Conservation (phyloP, 1,140 invertebrate species). For the Zaprionus taronus region DNA sequence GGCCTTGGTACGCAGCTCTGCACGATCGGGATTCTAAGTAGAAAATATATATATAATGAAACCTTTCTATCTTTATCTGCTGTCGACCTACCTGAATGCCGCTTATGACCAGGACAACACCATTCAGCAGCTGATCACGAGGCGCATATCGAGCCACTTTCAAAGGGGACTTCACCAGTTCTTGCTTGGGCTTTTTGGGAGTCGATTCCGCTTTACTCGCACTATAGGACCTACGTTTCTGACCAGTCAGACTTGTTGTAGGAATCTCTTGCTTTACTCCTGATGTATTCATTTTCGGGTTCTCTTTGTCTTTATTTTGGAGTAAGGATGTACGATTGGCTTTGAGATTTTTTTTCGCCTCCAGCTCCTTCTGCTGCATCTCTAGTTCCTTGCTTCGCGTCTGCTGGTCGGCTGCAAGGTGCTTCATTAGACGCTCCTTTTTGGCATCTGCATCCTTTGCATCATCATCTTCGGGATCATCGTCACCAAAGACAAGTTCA, state of each 20-base stretch:
- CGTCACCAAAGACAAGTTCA: constrained; percentile 85
- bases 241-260: background rate
- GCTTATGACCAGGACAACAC: constrained; percentile 92
- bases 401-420: constrained; percentile 85
- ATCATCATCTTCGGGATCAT: constrained; percentile 82
- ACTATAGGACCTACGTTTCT: constrained; percentile 51
- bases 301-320: constrained; percentile 24
- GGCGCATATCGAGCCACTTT: constrained; percentile 82
- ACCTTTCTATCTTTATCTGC: background rate
- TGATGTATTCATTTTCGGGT: constrained; percentile 2
- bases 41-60: background rate
- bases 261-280: background rate
- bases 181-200: constrained; percentile 52
- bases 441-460: constrained; percentile 40
- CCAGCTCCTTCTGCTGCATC: constrained; percentile 41
- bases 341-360: background rate
- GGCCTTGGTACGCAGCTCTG: constrained; percentile 88
- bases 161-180: background rate
- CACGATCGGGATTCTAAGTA: constrained; percentile 90
- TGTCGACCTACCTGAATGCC: constrained; percentile 87
- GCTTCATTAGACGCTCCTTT: constrained; percentile 74
- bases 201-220: constrained; percentile 29
- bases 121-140: constrained; percentile 87
- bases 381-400: constrained; percentile 58
- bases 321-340: background rate